A percentile compares a stretch with the other conserved stretches of the same genome.
Conservation (phyloP, 2,888 invertebrate species). For the Megastigmus dorsalis region DNA sequence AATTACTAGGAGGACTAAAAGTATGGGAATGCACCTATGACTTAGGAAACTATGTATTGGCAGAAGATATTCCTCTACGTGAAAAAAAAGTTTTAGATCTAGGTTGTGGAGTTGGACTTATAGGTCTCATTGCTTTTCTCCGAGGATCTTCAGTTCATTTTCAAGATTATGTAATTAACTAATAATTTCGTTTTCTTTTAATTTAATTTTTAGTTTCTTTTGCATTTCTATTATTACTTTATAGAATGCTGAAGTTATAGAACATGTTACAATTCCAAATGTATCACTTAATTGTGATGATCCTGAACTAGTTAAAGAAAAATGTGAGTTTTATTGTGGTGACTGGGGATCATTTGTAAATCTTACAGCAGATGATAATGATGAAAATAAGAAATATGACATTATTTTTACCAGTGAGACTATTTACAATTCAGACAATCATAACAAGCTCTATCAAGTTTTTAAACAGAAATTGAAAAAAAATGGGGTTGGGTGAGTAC, state of each 20-base stretch:
- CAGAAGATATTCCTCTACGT: constrained; percentile 72
- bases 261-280: constrained; percentile 88
- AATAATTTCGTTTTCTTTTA: constrained; percentile 14
- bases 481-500: constrained; percentile 79
- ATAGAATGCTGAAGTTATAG: constrained; percentile 90
- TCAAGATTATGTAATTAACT: constrained; percentile 90
- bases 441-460: constrained; percentile 83
- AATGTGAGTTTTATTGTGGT: constrained; percentile 79
- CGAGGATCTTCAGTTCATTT: constrained; percentile 83
- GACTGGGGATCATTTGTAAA: constrained; percentile 83
- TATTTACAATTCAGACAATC: constrained; percentile 89
- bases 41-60: constrained; percentile 80
- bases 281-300: constrained; percentile 80
- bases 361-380: constrained; percentile 67
- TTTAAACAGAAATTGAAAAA: constrained; percentile 80
- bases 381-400: constrained; percentile 81
- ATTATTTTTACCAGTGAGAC: constrained; percentile 94
- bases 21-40: constrained; percentile 97
- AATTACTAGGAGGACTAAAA: constrained; percentile 90
- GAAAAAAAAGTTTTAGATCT: constrained; percentile 85
- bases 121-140: constrained; percentile 86
- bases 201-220: constrained; percentile 8
- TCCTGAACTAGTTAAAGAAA: constrained; percentile 67
- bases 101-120: constrained; percentile 93
- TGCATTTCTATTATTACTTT: constrained; percentile 65